Base-by-base conservation (phyloP, 30 jellyfish, hydroid and myxozoan species). In the Catostylus mosaicus region DNA sequence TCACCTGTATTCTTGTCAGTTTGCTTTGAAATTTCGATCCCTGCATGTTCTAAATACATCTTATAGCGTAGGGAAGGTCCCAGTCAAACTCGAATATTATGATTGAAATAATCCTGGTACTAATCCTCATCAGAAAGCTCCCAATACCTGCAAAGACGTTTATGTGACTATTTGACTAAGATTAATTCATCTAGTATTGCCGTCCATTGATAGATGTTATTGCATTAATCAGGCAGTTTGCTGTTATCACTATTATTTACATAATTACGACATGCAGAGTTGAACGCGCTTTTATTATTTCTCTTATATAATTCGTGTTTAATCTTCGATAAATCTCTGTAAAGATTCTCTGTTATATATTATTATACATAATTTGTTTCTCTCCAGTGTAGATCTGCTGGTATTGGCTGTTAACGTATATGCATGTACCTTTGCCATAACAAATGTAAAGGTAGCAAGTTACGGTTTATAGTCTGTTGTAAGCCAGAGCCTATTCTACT, bases 291-390 rank as follows among this genome's bases (percentile, higher is more conserved):
- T 59, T 59, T 18, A 50, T 59, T 27, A 18, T 12, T n/a, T 27
- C 11, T 24, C 71, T 59, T 20, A 20, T 59, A 59, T 24, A 59
- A 3, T 59, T 59, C 7, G 36, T 9, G 71, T 59, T 9, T 59
- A 16, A 59, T 59, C 19, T 22, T 59, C 37, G 24, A 24, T 24
- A 59, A 18, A 36, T 37, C 38, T 68, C 27, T 68, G 80, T 68
- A 37, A 68, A 68, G 62, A 34, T 68, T 68, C 54, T 26, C 78
- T 66, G 57, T 26, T 26, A 66, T 66, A 66, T 43, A 12, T 66
- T 30, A 66, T 61, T n/a, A 61, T 34, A 61, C 56, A 43, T 16
- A 43, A 6, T 8, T 43, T 6, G 56, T 16, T 43, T 43, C 8
- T 43, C 56, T 27, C 29, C n/a, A n/a, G n/a, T n/a, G n/a, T n/a